Base-by-base conservation (phyloP, 2,797 vertebrate genomes). In the Pogonophryne albipinna region DNA sequence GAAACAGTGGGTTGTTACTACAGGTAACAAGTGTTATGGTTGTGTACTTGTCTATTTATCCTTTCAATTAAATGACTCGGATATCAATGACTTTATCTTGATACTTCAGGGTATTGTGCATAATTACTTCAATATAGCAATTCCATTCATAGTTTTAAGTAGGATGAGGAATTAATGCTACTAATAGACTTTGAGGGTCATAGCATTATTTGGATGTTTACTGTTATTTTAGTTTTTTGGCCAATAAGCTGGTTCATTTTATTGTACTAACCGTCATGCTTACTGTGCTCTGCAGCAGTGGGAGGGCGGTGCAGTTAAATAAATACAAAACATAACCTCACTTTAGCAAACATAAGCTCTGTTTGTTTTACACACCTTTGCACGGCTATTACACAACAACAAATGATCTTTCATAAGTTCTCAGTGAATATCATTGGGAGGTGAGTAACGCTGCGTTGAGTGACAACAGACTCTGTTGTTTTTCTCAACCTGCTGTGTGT, bases 171-270 rank as follows among this genome's bases (percentile, higher is more conserved):
- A 4, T 66, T 41, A 23, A 11, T 62, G 17, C 4, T 34, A 16
- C 23, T 70, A 47, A 52, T 27, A 56, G 50, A 58, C 65, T 46
- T 50, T 14, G 45, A 66, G 19, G 61, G 31, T 52, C 5, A 12
- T 74, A 68, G 57, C 10, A 27, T 76, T 81, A 71, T 76, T 53
- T 74, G 50, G 45, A 67, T 41, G 46, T 85, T 80, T 74, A 72
- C 20, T 66, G 68, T 80, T 79, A 44, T 78, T 55, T 53, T 73
- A 71, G 59, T 78, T 75, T 71, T 81, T 60, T 80, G 51, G 46
- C 55, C 66, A 52, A 44, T 59, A 51, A 38, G 20, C 51, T 80
- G 71, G 78, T 87, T 20, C 45, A 62, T 81, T 70, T 79, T 76
- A 69, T 64, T 65, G 34, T n/a, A 15, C 15, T 63, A 66, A 58